These are phyloP conservation scores for Pristionchus mayeri DNA, from an alignment of 2,888 invertebrate species.

Conservation along the genomic window DNA sequence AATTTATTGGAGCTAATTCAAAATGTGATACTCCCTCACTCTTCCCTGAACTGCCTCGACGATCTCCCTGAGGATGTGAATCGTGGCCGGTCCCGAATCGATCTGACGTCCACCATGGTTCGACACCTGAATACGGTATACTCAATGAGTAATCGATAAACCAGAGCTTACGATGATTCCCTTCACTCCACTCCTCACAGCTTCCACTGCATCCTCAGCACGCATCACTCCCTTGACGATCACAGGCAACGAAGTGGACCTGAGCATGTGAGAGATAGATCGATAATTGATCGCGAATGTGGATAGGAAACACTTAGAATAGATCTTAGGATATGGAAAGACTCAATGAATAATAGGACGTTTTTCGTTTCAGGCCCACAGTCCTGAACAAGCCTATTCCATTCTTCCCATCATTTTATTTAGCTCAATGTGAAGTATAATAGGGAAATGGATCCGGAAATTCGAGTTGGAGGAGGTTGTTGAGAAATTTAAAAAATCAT, in stretches of 20 bases:
- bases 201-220: constrained; percentile 88
- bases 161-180: constrained; percentile 84
- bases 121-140: constrained; percentile 81
- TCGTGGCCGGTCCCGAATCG: constrained; percentile 88
- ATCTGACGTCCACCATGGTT: constrained; percentile 92
- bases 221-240: constrained; percentile 73
- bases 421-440: no score
- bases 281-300: no score
- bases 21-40: constrained; percentile 42
- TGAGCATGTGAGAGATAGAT: constrained; percentile 52
- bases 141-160: not conserved
- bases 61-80: constrained; percentile 77
- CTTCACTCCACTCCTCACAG: constrained; percentile 84
- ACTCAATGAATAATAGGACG: no score
- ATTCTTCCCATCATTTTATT: not conserved
- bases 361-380: no score
- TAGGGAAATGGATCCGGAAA: no score
- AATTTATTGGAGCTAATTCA: not conserved
- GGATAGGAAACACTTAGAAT: no score
- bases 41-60: constrained; percentile 62
- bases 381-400: not conserved
- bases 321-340: no score
- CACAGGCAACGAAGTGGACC: constrained; percentile 71
- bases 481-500: no score
- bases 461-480: no score